Percentiles rank a stretch among this genome's conserved stretches.
Conservation (phyloP, 2,888 invertebrate genomes). For the Nebria brevicollis region DNA sequence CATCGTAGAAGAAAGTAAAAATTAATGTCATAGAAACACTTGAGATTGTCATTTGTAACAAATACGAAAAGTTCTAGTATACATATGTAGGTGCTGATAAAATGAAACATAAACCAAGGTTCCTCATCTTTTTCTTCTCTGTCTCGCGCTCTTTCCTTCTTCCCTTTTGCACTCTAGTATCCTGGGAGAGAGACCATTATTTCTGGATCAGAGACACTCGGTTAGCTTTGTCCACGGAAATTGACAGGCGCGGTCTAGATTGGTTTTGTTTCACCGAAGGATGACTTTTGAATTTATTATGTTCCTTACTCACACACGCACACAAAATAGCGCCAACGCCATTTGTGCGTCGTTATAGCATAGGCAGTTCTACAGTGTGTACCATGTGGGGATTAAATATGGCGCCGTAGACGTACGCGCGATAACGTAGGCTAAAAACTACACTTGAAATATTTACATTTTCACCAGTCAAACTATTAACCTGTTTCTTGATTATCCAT, state of each 20-base stretch:
- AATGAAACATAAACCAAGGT: background rate
- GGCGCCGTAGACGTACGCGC: background rate
- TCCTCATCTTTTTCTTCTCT: background rate
- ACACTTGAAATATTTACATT: background rate
- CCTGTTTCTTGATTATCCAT: background rate
- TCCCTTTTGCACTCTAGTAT: background rate
- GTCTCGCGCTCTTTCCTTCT: background rate
- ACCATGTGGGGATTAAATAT: background rate
- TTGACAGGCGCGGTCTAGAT: constrained; percentile 26
- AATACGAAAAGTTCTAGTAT: background rate
- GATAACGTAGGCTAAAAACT: background rate
- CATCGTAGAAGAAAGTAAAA: no score
- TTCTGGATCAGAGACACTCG: constrained; percentile 25
- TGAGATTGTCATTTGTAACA: background rate
- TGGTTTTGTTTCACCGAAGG: constrained; percentile 30
- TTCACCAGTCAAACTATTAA: background rate
- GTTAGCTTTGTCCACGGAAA: constrained; percentile 22
- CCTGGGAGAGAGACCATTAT: constrained; percentile 26
- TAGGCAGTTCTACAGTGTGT: background rate
- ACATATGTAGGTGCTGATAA: background rate
- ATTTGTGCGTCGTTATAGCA: background rate
- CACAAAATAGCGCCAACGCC: background rate
- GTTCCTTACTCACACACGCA: background rate
- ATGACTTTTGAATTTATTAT: constrained; percentile 31
- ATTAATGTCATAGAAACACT: background rate